These are phyloP conservation scores for Epizoanthus scotinus DNA, from an alignment of 92 coral and sea anemone genomes.

Conservation along the genomic window DNA sequence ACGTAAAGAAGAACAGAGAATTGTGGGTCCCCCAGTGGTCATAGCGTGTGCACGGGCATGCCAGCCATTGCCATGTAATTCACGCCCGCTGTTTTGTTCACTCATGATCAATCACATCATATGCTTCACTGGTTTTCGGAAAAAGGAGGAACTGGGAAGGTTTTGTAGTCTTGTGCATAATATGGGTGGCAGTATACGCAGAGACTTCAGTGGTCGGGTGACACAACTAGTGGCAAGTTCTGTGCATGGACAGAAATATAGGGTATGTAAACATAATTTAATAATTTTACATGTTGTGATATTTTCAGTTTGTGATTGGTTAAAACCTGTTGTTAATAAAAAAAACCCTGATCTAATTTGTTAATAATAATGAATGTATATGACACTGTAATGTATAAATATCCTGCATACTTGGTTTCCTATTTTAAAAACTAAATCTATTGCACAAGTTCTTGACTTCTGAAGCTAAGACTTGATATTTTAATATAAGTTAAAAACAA, in stretches of 20 bases:
- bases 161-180: constrained; percentile 93
- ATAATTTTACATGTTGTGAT: not conserved
- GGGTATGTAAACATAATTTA: constrained; percentile 52
- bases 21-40: constrained; percentile 90
- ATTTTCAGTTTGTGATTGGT: not conserved
- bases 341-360: too few species aligned
- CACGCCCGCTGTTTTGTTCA: constrained; percentile 89
- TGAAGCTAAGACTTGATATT: too few species aligned
- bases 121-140: constrained; percentile 93
- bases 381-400: too few species aligned
- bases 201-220: constrained; percentile 91
- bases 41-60: constrained; percentile 69
- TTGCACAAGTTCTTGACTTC: too few species aligned
- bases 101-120: constrained; percentile 81
- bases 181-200: constrained; percentile 98
- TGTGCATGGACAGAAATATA: constrained; percentile 91
- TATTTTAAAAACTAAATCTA: too few species aligned
- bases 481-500: too few species aligned
- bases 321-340: too few species aligned
- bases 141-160: constrained; percentile 78
- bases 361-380: too few species aligned
- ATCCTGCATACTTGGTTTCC: too few species aligned
- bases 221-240: constrained; percentile 95
- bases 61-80: constrained; percentile 86
- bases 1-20: constrained; percentile 87